These are phyloP conservation scores for Cephonodes hylas DNA, from an alignment of 2,888 invertebrate genomes.

Conservation along the genomic window DNA sequence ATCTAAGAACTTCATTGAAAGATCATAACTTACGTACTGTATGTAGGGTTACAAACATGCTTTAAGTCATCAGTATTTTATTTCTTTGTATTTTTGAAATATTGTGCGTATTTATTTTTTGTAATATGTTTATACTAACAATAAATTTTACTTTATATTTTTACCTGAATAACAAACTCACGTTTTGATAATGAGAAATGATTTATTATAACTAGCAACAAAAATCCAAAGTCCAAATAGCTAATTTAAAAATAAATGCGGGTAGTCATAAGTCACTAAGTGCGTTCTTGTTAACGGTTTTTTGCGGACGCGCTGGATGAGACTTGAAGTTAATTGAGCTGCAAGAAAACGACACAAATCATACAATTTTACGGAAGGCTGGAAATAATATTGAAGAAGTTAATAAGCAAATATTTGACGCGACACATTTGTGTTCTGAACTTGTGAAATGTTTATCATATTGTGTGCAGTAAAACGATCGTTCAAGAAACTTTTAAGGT, in stretches of 20 bases:
- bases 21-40: too few species aligned
- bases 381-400: not conserved
- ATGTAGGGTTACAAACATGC: too few species aligned
- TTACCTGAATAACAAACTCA: too few species aligned
- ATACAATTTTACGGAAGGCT: not conserved
- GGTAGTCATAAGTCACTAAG: not conserved
- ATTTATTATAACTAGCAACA: not conserved
- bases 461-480: constrained; percentile 45
- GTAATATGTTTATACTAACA: too few species aligned
- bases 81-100: too few species aligned
- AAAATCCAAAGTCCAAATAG: not conserved
- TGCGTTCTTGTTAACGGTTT: not conserved
- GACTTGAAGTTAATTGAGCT: not conserved
- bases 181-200: not conserved
- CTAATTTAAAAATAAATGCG: not conserved
- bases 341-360: not conserved
- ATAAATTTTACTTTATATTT: not conserved
- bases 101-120: too few species aligned
- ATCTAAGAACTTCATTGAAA: too few species aligned
- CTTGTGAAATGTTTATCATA: constrained; percentile 33
- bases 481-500: constrained; percentile 49
- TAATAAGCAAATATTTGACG: constrained; percentile 6
- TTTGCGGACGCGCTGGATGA: not conserved
- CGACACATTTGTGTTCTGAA: not conserved
- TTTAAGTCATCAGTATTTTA: too few species aligned